Evolutionary conservation across 1,140 invertebrate species (phyloP).

Genomic region (Bombyx mandarina): DNA sequence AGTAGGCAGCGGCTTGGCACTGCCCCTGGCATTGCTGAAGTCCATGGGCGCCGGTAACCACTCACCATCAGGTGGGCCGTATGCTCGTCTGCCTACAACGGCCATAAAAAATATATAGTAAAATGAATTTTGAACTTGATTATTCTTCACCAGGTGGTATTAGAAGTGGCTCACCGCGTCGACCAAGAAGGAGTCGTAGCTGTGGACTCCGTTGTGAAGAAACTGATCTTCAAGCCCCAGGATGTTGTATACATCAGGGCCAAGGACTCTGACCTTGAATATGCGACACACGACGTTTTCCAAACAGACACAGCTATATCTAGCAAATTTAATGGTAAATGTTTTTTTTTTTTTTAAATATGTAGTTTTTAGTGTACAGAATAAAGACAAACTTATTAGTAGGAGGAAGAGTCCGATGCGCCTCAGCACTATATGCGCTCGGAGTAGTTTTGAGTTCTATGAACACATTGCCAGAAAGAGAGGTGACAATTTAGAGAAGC

Average conservation of each 20-base stretch:
- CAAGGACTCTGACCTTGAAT: conserved; percentile 88
- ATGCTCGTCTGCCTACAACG: too few relatives aligned
- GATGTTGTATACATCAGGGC: conserved; percentile 86
- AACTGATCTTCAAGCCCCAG: conserved; percentile 86
- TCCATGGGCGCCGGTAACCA: too few relatives aligned
- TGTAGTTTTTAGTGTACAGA: too few relatives aligned
- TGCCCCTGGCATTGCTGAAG: too few relatives aligned
- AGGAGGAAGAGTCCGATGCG: too few relatives aligned
- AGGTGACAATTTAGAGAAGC: too few relatives aligned
- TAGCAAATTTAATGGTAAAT: conserved; percentile 74
- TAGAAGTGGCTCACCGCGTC: conserved; percentile 87
- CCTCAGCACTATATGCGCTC: too few relatives aligned
- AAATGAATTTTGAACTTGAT: not conserved
- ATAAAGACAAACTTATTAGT: too few relatives aligned
- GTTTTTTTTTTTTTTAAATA: not conserved
- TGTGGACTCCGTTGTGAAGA: conserved; percentile 82
- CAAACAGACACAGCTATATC: conserved; percentile 86
- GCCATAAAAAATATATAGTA: not conserved
- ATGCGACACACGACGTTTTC: conserved; percentile 87
- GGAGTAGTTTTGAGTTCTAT: too few relatives aligned
- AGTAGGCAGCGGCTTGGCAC: too few relatives aligned
- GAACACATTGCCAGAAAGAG: too few relatives aligned
- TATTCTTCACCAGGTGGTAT: conserved; percentile 73
- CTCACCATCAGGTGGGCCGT: too few relatives aligned
- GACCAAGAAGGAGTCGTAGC: conserved; percentile 76